These are phyloP conservation scores for Choristoneura fumiferana DNA, from an alignment of 1,140 invertebrate species.

Conservation along the genomic window DNA sequence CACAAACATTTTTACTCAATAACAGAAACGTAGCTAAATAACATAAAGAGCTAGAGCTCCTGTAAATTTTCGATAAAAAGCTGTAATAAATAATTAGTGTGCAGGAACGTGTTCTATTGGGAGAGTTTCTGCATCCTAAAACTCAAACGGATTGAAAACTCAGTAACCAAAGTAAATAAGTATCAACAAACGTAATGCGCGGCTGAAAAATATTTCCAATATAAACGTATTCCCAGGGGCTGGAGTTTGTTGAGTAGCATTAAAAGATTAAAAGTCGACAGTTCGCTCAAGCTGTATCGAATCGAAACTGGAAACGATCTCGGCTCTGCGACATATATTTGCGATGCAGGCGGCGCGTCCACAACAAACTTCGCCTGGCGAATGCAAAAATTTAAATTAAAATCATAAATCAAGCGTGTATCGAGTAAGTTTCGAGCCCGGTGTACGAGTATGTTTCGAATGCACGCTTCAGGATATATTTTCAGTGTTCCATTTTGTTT, in stretches of 20 bases:
- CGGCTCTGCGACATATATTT: conserved; percentile 69
- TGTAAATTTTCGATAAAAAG: conserved; percentile 11
- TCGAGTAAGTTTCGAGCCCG: conserved; percentile 75
- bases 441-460: conserved; percentile 71
- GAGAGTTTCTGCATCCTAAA: not conserved
- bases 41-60: not conserved
- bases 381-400: conserved; percentile 79
- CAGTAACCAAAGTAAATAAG: not conserved
- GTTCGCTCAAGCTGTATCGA: conserved; percentile 68
- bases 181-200: not conserved
- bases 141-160: not conserved
- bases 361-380: conserved; percentile 70
- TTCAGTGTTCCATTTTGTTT: conserved; percentile 34
- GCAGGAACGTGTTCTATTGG: not conserved
- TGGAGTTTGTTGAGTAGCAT: conserved; percentile 74
- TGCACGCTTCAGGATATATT: conserved; percentile 55
- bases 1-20: too few relatives aligned
- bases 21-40: too few relatives aligned
- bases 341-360: conserved; percentile 73
- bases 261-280: conserved; percentile 77
- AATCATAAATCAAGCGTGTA: conserved; percentile 76
- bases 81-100: not conserved
- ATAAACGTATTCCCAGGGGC: conserved; percentile 43
- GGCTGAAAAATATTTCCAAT: conserved; percentile 25
- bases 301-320: conserved; percentile 64